A percentile compares a stretch with the other conserved stretches of the same genome.
Evolutionary conservation across 2,888 invertebrate genomes (phyloP).

Genomic region (Cataglyphis albicans): DNA sequence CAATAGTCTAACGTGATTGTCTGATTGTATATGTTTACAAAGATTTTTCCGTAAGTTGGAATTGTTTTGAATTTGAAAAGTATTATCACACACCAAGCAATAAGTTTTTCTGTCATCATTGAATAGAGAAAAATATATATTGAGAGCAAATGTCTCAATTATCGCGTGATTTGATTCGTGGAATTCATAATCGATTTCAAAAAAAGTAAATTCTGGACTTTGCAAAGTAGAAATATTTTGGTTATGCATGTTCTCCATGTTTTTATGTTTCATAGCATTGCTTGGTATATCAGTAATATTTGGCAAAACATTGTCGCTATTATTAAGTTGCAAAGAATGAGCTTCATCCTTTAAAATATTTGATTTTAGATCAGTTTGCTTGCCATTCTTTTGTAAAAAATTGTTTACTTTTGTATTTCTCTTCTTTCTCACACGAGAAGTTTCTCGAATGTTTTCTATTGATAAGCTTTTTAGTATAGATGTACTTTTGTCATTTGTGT

Average conservation of each 20-base stretch:
- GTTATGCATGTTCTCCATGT: background rate
- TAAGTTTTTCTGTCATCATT: background rate
- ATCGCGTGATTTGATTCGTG: slow-evolving; percentile 2
- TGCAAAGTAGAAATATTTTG: background rate
- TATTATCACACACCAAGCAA: background rate
- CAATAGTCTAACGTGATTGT: background rate
- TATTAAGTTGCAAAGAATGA: background rate
- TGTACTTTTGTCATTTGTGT: background rate
- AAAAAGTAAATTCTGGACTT: background rate
- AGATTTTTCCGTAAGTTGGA: background rate
- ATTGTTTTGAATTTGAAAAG: background rate
- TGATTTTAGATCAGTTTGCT: background rate
- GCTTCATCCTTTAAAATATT: background rate
- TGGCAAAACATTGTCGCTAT: background rate
- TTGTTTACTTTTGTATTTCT: background rate
- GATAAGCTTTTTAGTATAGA: background rate
- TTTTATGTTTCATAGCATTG: background rate
- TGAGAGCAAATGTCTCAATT: background rate
- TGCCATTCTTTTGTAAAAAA: background rate
- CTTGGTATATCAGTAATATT: background rate
- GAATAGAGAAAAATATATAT: background rate
- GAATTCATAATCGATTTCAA: background rate
- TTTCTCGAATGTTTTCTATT: background rate
- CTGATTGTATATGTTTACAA: background rate
- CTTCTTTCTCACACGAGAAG: background rate